Base-by-base conservation (phyloP, 1,140 invertebrate genomes). In the Arion vulgaris region DNA sequence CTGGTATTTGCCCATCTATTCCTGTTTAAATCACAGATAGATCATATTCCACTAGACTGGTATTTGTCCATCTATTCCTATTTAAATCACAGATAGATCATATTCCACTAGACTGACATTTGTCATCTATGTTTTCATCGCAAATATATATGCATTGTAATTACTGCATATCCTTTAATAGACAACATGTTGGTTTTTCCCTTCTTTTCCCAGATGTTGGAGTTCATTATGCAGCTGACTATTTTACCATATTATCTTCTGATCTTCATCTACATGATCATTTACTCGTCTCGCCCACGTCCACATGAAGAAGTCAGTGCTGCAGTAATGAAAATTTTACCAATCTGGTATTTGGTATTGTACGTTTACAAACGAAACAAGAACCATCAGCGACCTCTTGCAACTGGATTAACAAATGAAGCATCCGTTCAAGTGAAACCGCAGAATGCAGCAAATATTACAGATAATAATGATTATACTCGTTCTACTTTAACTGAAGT, bases 181-280 rank as follows among this genome's bases (percentile, higher is more conserved):
- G n/a, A n/a, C n/a, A n/a, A n/a, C n/a, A n/a, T n/a, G n/a, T n/a
- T n/a, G n/a, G n/a, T n/a, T n/a, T n/a, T n/a, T n/a, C n/a, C n/a
- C 1, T 39, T 71, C 15, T 45, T 5, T 34, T 75, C 36, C 4
- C 73, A 75, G 73, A 45, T 75, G 15, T 1, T 75, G 32, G 15
- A 7, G 17, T 28, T 2, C 17, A n/a, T 51, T 28, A n/a, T 26
- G 0, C 1, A 66, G 36, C 76, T 34, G 0, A 15, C 76, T 19
- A 39, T 78, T 23, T 36, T 66, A 5, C 76, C 76, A 17, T 78
- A 57, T 36, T 78, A 66, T 41, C 19, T 78, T 15, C 36, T 78
- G 0, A 2, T 66, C 13, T 26, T 78, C 28, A 32, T 78, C 34
- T 78, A 78, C 39, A 51, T 78, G 17, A 36, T 62, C 51, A 15